Evolutionary conservation across 2,113 vertebrate species (phyloP).

Genomic region (Pyrgilauda ruficollis): DNA sequence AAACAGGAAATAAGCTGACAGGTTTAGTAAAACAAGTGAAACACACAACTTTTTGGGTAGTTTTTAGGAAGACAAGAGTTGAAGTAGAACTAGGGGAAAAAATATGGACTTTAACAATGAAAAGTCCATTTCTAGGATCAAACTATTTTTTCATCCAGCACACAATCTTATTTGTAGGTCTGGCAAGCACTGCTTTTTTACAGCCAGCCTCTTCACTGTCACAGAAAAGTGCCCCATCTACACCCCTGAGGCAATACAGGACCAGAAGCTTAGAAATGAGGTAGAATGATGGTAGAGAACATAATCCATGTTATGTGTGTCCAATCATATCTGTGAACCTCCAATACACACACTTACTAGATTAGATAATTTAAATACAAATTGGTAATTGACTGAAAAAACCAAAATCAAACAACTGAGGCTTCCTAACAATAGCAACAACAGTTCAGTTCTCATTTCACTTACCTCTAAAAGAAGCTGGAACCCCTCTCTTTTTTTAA

Average conservation of each 20-base stretch:
- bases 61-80: background rate
- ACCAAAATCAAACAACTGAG: background rate
- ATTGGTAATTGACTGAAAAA: background rate
- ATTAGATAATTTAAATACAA: background rate
- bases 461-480: conserved; percentile 78
- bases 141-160: background rate
- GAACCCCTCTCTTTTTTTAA: conserved; percentile 81
- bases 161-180: background rate
- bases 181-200: background rate
- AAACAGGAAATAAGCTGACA: background rate
- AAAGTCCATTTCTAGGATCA: background rate
- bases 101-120: background rate
- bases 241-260: background rate
- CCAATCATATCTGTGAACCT: background rate
- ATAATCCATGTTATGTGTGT: background rate
- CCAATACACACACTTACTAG: background rate
- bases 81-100: background rate
- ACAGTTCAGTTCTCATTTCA: background rate
- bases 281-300: background rate
- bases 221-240: background rate
- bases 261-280: background rate
- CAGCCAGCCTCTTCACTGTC: background rate
- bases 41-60: background rate
- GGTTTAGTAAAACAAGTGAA: background rate
- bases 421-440: background rate